Percentiles rank a stretch among this genome's conserved stretches.
phyloP scores from a whole-genome alignment of 1,140 invertebrate species.

The Aphidius ervi region DNA sequence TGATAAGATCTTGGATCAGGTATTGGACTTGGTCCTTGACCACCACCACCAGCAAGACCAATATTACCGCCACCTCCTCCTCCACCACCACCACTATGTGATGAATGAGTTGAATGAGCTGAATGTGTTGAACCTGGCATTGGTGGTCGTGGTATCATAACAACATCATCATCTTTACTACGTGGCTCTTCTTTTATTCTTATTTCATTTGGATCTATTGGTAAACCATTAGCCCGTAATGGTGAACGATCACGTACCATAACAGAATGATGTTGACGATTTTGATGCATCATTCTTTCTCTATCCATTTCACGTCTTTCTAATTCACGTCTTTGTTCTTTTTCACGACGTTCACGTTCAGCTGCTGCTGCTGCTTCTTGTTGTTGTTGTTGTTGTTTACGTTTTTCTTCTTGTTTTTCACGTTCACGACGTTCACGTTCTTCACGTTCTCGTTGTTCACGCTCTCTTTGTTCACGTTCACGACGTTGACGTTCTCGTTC shows the following conservation, averaged over 20 bases:
- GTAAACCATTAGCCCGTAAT: constrained; percentile 59
- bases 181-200: constrained; percentile 63
- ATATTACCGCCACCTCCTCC: constrained; percentile 19
- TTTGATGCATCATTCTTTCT: constrained; percentile 59
- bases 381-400: constrained; percentile 51
- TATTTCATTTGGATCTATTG: constrained; percentile 49
- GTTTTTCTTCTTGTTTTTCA: constrained; percentile 58
- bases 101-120: too few species aligned
- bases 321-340: constrained; percentile 60
- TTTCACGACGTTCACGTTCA: constrained; percentile 48
- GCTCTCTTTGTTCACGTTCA: constrained; percentile 32
- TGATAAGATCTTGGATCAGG: constrained; percentile 42
- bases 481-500: constrained; percentile 55
- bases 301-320: constrained; percentile 69
- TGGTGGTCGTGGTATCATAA: constrained; percentile 56
- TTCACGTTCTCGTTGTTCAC: constrained; percentile 40
- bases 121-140: constrained; percentile 24
- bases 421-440: constrained; percentile 54
- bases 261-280: constrained; percentile 51
- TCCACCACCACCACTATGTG: constrained; percentile 26
- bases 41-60: constrained; percentile 13
- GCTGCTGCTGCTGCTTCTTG: constrained; percentile 48
- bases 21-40: constrained; percentile 40
- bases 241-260: constrained; percentile 63
- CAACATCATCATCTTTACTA: constrained; percentile 60